Evolutionary conservation across 2,113 vertebrate species (phyloP).

Genomic region (Pluvianellus socialis): DNA sequence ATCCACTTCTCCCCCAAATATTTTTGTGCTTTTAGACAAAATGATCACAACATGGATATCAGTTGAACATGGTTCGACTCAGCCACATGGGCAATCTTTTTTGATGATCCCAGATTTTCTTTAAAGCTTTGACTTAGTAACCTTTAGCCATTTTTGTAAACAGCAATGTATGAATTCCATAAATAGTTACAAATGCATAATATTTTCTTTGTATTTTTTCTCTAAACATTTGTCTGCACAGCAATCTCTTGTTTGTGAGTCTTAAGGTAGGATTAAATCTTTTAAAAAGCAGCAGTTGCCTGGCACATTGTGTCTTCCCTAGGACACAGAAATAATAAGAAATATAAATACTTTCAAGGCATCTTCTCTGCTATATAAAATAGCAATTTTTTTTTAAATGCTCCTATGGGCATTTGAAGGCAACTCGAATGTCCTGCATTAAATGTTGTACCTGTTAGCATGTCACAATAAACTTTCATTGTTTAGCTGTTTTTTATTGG

Average conservation of each 20-base stretch:
- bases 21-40: neutral
- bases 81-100: neutral
- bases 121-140: neutral
- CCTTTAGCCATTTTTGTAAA: neutral
- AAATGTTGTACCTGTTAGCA: neutral
- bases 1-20: neutral
- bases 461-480: neutral
- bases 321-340: neutral
- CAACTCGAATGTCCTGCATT: neutral
- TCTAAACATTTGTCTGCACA: neutral
- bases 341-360: neutral
- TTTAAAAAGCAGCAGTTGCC: neutral
- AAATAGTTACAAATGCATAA: neutral
- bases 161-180: neutral
- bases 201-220: neutral
- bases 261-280: neutral
- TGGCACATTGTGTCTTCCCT: neutral
- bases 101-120: neutral
- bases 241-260: neutral
- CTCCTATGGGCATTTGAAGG: neutral
- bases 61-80: neutral
- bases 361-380: neutral
- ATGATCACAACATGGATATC: neutral
- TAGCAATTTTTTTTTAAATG: neutral
- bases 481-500: neutral